A percentile compares a stretch with the other conserved stretches of the same genome.
Conservation (phyloP, 2,113 vertebrate genomes). For the Globicephala melas region DNA sequence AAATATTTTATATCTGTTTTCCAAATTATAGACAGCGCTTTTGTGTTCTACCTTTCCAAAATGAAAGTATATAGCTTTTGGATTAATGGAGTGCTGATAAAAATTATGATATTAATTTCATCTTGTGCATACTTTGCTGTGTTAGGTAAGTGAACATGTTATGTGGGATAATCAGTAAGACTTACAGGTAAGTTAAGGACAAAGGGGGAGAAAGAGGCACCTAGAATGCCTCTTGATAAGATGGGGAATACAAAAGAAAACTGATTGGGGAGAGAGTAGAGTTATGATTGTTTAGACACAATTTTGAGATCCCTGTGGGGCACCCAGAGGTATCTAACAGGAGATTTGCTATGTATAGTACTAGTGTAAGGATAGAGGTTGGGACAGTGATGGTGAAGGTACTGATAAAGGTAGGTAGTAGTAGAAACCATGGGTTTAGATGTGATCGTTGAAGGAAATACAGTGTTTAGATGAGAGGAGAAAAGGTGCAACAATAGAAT, state of each 20-base stretch:
- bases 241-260: neutral
- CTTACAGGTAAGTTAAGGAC: slow-evolving; percentile 22
- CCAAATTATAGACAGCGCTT: neutral
- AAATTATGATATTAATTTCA: slow-evolving; percentile 34
- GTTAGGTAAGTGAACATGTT: slow-evolving; percentile 33
- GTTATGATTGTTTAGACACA: neutral
- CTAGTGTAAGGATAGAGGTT: neutral
- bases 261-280: neutral
- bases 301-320: neutral
- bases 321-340: neutral
- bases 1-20: slow-evolving; percentile 15
- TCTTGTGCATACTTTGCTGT: slow-evolving; percentile 21
- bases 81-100: slow-evolving; percentile 4
- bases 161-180: neutral
- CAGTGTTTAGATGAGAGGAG: slow-evolving; percentile 1
- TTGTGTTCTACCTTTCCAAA: slow-evolving; percentile 17
- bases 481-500: neutral
- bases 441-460: neutral
- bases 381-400: neutral
- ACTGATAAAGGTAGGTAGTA: neutral
- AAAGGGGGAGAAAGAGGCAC: neutral
- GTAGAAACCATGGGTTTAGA: slow-evolving; percentile 15
- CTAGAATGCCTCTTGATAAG: slow-evolving; percentile 45
- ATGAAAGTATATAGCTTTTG: slow-evolving; percentile 18
- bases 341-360: neutral